Percentiles rank a stretch among this genome's conserved stretches.
These are phyloP conservation scores for Zygogramma bicolorata DNA, from an alignment of 2,888 invertebrate genomes.

Conservation along the genomic window DNA sequence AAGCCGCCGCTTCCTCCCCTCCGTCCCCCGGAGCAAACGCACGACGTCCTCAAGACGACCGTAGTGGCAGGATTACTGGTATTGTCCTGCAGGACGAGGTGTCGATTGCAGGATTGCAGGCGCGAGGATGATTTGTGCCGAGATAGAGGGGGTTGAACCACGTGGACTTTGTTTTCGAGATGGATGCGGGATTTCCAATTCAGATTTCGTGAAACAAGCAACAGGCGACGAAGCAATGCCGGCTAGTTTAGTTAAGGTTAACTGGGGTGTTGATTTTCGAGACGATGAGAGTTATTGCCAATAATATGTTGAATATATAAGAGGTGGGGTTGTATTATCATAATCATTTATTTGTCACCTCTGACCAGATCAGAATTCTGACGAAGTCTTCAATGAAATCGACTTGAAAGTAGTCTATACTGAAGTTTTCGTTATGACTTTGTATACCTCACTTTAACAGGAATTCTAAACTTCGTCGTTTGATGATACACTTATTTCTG, in stretches of 20 bases:
- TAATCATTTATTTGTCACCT: too few species aligned
- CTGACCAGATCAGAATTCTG: too few species aligned
- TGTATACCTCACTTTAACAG: too few species aligned
- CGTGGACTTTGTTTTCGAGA: not conserved
- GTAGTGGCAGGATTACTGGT: conserved; percentile 42
- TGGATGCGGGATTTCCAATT: not conserved
- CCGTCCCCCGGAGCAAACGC: conserved; percentile 18
- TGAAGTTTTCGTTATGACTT: not conserved
- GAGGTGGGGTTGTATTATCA: not conserved
- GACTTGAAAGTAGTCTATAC: not conserved
- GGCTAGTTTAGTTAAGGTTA: not conserved
- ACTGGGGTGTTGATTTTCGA: not conserved
- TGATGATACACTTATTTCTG: too few species aligned
- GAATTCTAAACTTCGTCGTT: too few species aligned
- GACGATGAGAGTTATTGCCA: not conserved
- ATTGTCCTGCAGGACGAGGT: conserved; percentile 49
- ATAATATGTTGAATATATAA: too few species aligned
- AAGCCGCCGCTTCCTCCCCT: conserved; percentile 34
- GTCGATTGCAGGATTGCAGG: conserved; percentile 45
- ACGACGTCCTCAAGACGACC: conserved; percentile 35
- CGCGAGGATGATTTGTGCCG: conserved; percentile 2
- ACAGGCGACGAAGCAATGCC: not conserved
- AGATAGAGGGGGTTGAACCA: conserved; percentile 16
- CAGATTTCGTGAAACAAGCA: conserved; percentile 4
- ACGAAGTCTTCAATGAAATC: too few species aligned